Evolutionary conservation across 1,140 invertebrate species (phyloP).

Genomic region (Andrena cerasifolii): DNA sequence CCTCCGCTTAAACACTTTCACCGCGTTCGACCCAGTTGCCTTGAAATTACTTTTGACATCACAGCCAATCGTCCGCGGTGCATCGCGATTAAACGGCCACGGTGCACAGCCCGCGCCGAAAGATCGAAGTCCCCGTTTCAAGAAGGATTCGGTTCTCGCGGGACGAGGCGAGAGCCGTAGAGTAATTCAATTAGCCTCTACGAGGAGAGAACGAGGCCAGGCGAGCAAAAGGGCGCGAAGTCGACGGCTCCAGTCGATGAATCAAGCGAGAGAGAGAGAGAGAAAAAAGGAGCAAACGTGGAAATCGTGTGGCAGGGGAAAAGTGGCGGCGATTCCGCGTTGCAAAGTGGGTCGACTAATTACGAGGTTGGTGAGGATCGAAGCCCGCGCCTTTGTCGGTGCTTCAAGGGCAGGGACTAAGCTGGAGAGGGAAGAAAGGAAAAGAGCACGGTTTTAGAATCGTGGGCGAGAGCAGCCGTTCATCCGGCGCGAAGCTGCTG

Average conservation of each 20-base stretch:
- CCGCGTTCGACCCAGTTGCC: no score
- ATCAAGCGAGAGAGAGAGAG: not conserved
- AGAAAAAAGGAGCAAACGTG: conserved; percentile 29
- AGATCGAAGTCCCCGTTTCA: not conserved
- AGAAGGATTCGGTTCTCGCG: not conserved
- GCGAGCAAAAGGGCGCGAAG: conserved; percentile 30
- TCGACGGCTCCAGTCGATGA: conserved; percentile 30
- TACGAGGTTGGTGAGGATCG: conserved; percentile 60
- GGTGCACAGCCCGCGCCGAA: no score
- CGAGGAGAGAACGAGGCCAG: conserved; percentile 29
- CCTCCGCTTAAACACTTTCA: no score
- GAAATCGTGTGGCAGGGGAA: not conserved
- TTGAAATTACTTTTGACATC: no score
- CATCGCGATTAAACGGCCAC: no score
- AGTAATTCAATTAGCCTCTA: conserved; percentile 55
- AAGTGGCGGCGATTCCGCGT: conserved; percentile 40
- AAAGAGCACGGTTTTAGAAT: not conserved
- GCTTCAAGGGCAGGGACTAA: conserved; percentile 29
- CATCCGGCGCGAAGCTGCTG: conserved; percentile 13
- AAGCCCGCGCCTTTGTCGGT: conserved; percentile 50
- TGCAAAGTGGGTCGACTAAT: conserved; percentile 61
- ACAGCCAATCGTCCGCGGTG: no score
- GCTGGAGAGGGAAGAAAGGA: not conserved
- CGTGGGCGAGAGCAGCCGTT: not conserved
- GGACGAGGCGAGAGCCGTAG: conserved; percentile 4